phyloP scores from a whole-genome alignment of 2,888 invertebrate species.

The Cheilosia pagana region DNA sequence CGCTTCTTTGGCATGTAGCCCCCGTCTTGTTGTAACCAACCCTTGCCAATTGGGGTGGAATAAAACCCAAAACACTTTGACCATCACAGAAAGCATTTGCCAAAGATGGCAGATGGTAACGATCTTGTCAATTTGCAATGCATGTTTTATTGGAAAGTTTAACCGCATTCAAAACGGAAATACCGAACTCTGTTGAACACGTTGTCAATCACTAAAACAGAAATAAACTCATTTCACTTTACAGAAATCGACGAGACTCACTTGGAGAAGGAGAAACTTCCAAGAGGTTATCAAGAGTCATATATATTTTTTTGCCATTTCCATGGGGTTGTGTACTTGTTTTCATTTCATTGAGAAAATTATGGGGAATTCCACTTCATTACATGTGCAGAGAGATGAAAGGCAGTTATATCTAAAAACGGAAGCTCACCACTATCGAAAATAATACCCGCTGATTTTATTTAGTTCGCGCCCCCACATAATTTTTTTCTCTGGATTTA shows the following conservation, averaged over 20 bases:
- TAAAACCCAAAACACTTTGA: too few species aligned
- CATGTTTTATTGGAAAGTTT: neutral
- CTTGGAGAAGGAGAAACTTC: neutral
- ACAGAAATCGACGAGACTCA: neutral
- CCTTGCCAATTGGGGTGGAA: too few species aligned
- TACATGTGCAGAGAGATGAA: neutral
- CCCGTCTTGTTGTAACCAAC: too few species aligned
- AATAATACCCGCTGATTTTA: neutral
- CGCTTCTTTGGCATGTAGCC: too few species aligned
- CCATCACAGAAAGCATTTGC: too few species aligned
- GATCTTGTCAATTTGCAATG: too few species aligned
- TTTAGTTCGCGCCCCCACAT: constrained; percentile 9
- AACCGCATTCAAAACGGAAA: too few species aligned
- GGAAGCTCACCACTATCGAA: constrained; percentile 16
- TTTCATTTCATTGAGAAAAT: constrained; percentile 16
- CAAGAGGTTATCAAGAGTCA: constrained; percentile 23
- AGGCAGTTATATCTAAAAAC: constrained; percentile 3
- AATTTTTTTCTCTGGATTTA: neutral
- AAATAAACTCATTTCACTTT: constrained; percentile 8
- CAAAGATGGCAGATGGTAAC: too few species aligned
- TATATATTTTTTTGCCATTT: constrained; percentile 4
- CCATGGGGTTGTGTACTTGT: neutral
- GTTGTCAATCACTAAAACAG: neutral
- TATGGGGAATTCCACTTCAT: constrained; percentile 17
- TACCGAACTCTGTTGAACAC: neutral